Evolutionary conservation across 2,888 invertebrate species (phyloP).

Genomic region (Pelosia muscerda): DNA sequence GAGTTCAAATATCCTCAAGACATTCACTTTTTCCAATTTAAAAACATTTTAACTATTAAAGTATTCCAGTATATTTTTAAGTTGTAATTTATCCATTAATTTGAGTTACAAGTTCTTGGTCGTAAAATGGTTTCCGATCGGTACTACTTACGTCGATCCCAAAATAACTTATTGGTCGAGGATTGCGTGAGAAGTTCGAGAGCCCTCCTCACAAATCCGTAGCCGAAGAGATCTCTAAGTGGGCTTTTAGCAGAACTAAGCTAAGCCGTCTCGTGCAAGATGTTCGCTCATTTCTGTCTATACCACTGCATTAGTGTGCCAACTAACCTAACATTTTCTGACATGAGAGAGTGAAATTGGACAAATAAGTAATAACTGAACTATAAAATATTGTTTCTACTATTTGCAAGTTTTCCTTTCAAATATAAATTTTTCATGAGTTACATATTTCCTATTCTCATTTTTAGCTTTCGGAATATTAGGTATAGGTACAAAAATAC

Average conservation of each 20-base stretch:
- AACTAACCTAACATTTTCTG: conserved; percentile 40
- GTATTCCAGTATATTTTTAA: neutral
- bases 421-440: conserved; percentile 6
- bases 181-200: conserved; percentile 75
- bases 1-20: too few species aligned
- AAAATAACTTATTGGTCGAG: conserved; percentile 79
- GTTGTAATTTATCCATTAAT: conserved; percentile 14
- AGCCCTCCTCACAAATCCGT: conserved; percentile 80
- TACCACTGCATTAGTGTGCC: conserved; percentile 70
- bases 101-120: conserved; percentile 33
- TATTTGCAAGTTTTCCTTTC: conserved; percentile 21
- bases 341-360: conserved; percentile 29
- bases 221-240: conserved; percentile 83
- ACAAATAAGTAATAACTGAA: conserved; percentile 33
- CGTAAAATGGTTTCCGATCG: conserved; percentile 52
- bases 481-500: conserved; percentile 15
- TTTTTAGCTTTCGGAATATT: conserved; percentile 14
- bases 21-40: too few species aligned
- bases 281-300: conserved; percentile 80
- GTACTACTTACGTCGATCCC: conserved; percentile 57
- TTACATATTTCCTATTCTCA: conserved; percentile 9
- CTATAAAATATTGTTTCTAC: conserved; percentile 25
- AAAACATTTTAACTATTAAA: neutral
- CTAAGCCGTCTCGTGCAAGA: conserved; percentile 83
- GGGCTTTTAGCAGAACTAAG: conserved; percentile 85